These are phyloP conservation scores for Aphrocallistes beatrix DNA, from an alignment of 37 sponge, comb jelly and placozoan genomes.

Conservation along the genomic window DNA sequence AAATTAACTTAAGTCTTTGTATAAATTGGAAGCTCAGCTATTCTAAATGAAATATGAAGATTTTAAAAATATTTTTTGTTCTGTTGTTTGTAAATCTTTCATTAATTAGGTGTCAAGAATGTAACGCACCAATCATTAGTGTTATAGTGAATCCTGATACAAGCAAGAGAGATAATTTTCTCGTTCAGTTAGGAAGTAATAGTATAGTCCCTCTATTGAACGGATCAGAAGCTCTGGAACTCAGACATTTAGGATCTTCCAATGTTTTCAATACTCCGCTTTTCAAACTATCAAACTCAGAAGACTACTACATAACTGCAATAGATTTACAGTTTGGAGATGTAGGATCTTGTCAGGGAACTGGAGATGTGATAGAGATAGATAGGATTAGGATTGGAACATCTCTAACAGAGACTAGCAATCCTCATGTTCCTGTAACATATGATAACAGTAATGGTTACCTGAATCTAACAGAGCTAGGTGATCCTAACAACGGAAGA, in stretches of 20 bases:
- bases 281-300: not conserved
- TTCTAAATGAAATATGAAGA: no score
- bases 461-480: not conserved
- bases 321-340: slow-evolving; percentile 5
- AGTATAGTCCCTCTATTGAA: not conserved
- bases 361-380: not conserved
- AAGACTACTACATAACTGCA: not conserved
- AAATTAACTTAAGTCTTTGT: no score
- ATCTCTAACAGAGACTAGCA: not conserved
- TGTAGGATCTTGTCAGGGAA: not conserved
- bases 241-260: not conserved
- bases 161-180: not conserved
- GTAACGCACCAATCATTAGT: not conserved
- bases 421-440: not conserved
- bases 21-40: no score
- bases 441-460: not conserved
- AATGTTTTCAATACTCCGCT: not conserved
- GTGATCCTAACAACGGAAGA: not conserved
- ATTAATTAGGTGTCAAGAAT: no score
- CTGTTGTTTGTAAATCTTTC: no score
- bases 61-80: no score
- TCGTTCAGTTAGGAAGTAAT: not conserved
- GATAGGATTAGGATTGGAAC: not conserved
- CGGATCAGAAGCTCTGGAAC: slow-evolving; percentile 1
- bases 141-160: not conserved